A percentile compares a stretch with the other conserved stretches of the same genome.
Conservation (phyloP, 1,140 invertebrate genomes). For the Olivierus martensii region DNA sequence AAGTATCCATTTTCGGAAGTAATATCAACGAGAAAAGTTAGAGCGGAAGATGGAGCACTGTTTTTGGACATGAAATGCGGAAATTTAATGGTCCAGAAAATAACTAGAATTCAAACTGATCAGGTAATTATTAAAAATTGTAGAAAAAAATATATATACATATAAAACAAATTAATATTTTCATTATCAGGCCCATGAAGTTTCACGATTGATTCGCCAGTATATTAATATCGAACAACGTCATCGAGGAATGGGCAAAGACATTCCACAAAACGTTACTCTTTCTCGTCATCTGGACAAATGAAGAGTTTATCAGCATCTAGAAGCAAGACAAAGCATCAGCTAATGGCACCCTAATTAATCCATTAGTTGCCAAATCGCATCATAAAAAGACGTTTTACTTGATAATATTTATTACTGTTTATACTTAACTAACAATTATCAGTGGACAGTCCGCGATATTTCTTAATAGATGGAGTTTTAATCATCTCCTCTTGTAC, state of each 20-base stretch:
- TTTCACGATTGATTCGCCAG: slow-evolving; percentile 85
- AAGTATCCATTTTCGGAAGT: slow-evolving; percentile 88
- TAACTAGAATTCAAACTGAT: slow-evolving; percentile 89
- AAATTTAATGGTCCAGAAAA: slow-evolving; percentile 87
- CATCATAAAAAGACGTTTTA: no score
- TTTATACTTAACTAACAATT: no score
- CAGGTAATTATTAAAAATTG: slow-evolving; percentile 45
- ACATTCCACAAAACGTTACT: slow-evolving; percentile 9
- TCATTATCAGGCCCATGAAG: slow-evolving; percentile 39
- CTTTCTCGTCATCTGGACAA: slow-evolving; percentile 10
- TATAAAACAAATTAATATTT: neutral
- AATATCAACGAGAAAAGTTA: slow-evolving; percentile 85
- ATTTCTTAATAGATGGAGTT: no score
- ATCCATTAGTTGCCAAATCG: neutral
- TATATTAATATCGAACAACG: slow-evolving; percentile 78
- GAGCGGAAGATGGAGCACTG: slow-evolving; percentile 78
- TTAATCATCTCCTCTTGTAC: no score
- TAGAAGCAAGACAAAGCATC: no score
- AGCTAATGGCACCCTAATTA: neutral
- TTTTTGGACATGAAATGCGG: slow-evolving; percentile 96
- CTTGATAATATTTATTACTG: no score
- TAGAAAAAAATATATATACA: no score
- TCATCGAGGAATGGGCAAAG: slow-evolving; percentile 12
- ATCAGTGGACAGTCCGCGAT: no score
- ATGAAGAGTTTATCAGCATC: neutral